Conservation (phyloP, 1,140 invertebrate species). For the Spodoptera frugiperda region DNA sequence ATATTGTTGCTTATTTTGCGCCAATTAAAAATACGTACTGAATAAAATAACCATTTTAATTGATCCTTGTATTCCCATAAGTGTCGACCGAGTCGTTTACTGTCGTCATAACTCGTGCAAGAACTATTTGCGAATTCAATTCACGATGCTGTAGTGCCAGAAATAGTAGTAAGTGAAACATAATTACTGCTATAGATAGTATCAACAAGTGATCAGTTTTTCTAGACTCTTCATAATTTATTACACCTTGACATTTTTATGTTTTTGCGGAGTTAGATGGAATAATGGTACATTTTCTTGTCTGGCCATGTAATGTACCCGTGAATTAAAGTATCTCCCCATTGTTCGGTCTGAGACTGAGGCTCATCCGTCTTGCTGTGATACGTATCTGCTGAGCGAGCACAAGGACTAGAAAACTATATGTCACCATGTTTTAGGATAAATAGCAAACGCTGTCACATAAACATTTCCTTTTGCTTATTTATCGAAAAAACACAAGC, state of each 20-base stretch:
- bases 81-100: constrained; percentile 39
- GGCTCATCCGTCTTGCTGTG: constrained; percentile 71
- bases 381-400: constrained; percentile 69
- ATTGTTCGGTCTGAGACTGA: constrained; percentile 60
- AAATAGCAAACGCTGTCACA: constrained; percentile 12
- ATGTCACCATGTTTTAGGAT: constrained; percentile 44
- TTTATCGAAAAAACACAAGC: not conserved
- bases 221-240: constrained; percentile 9
- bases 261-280: constrained; percentile 52
- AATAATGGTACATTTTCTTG: constrained; percentile 60
- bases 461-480: constrained; percentile 12
- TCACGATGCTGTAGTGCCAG: constrained; percentile 6
- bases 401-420: constrained; percentile 53
- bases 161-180: constrained; percentile 34
- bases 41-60: constrained; percentile 46
- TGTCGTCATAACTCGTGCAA: constrained; percentile 39
- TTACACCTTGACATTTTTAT: constrained; percentile 37
- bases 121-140: constrained; percentile 43
- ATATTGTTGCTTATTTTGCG: constrained; percentile 48
- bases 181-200: constrained; percentile 40
- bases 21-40: constrained; percentile 44
- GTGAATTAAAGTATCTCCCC: constrained; percentile 66
- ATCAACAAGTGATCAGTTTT: constrained; percentile 1
- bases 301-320: constrained; percentile 53
- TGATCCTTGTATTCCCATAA: constrained; percentile 39